These are phyloP conservation scores for Pelmatolapia mariae DNA, from an alignment of 2,113 vertebrate genomes.

Conservation along the genomic window DNA sequence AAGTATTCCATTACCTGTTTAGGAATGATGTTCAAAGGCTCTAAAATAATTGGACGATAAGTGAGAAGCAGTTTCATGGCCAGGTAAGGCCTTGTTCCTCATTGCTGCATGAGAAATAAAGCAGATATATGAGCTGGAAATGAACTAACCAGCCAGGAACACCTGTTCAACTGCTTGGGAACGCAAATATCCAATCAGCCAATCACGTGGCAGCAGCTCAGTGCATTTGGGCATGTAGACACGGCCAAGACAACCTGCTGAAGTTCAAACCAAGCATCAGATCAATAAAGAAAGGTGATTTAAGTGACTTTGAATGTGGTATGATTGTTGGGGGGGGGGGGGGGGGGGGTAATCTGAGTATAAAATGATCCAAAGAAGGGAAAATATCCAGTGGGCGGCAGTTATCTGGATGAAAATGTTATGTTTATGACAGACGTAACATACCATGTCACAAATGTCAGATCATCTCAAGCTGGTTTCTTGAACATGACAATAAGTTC, in stretches of 20 bases:
- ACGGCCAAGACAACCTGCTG: not conserved
- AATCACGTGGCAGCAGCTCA: not conserved
- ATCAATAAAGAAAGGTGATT: not conserved
- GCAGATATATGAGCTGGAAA: not conserved
- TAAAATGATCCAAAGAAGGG: rapidly evolving
- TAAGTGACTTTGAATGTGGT: not conserved
- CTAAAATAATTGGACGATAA: not conserved
- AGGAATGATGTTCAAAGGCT: not conserved
- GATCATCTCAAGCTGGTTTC: not conserved
- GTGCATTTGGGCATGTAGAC: rapidly evolving
- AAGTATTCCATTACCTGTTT: not conserved
- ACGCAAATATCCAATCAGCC: not conserved
- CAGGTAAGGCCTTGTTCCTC: not conserved
- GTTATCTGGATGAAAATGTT: not conserved
- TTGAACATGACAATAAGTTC: not conserved
- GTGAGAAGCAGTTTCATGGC: not conserved
- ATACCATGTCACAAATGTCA: not conserved
- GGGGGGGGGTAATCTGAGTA: too few species aligned
- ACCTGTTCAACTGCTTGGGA: not conserved
- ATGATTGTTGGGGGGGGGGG: rapidly evolving
- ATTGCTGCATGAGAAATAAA: not conserved
- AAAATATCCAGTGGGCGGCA: not conserved
- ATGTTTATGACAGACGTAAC: not conserved
- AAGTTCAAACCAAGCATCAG: rapidly evolving
- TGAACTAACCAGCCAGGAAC: not conserved